phyloP scores from a whole-genome alignment of 2,113 vertebrate genomes.

The Tragelaphus scriptus region DNA sequence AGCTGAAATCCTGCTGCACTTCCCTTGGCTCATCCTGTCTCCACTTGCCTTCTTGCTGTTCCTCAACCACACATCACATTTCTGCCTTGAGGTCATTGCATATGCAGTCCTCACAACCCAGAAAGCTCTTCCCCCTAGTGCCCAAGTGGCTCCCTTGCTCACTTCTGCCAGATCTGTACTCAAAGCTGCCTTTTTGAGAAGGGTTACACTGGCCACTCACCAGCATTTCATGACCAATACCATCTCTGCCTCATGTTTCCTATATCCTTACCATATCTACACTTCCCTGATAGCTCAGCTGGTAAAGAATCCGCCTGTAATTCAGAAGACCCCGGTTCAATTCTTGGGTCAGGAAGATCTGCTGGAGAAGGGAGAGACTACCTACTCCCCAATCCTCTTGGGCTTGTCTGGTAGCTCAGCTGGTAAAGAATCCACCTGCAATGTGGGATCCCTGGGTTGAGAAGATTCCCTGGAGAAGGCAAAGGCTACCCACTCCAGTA shows the following conservation, averaged over 20 bases:
- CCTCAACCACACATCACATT: background rate
- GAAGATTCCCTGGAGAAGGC: background rate
- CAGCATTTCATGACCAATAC: background rate
- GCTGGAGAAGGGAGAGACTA: background rate
- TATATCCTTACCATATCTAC: background rate
- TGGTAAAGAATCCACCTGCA: background rate
- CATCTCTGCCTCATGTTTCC: background rate
- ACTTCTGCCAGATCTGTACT: background rate
- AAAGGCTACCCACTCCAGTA: background rate
- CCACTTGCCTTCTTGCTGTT: background rate
- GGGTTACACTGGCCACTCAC: background rate
- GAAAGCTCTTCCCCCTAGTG: background rate
- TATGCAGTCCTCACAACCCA: background rate
- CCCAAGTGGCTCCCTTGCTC: background rate
- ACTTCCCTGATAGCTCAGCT: background rate
- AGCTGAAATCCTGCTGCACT: background rate
- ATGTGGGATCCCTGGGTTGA: background rate
- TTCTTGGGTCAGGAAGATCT: background rate
- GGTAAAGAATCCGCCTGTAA: background rate
- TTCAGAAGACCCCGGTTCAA: accelerated
- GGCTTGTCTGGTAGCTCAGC: background rate
- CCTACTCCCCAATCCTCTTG: background rate
- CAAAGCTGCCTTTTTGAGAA: background rate
- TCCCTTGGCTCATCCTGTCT: background rate
- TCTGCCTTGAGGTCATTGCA: background rate